phyloP scores from a whole-genome alignment of 2,888 invertebrate species.

The Candidula unifasciata region DNA sequence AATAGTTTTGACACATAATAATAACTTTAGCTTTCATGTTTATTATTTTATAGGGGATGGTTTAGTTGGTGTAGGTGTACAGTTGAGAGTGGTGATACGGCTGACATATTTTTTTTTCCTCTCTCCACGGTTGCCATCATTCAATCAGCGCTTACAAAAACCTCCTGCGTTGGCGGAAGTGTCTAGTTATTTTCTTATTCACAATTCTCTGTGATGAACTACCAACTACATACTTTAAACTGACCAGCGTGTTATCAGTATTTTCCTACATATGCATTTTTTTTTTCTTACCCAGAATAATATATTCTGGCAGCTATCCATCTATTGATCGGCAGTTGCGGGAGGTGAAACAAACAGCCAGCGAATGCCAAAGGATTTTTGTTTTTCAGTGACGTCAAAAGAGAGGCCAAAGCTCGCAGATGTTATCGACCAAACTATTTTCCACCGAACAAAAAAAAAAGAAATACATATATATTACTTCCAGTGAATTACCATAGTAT shows the following conservation, averaged over 20 bases:
- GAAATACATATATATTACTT: neutral
- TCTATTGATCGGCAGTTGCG: slow-evolving; percentile 23
- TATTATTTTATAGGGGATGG: slow-evolving; percentile 72
- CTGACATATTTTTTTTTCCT: slow-evolving; percentile 71
- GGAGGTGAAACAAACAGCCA: slow-evolving; percentile 67
- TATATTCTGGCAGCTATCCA: neutral
- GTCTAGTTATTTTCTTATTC: neutral
- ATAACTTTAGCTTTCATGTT: slow-evolving; percentile 67
- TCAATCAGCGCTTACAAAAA: slow-evolving; percentile 40
- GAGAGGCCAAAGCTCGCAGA: slow-evolving; percentile 66
- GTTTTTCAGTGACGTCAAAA: slow-evolving; percentile 74
- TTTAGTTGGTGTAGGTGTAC: slow-evolving; percentile 74
- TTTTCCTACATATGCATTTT: neutral
- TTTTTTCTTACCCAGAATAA: neutral
- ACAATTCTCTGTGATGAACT: neutral
- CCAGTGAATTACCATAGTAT: neutral
- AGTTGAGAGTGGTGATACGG: slow-evolving; percentile 71
- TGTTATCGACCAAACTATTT: slow-evolving; percentile 72
- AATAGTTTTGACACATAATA: slow-evolving; percentile 65
- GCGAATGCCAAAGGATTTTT: slow-evolving; percentile 68
- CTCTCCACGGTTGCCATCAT: slow-evolving; percentile 39
- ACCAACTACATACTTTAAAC: neutral
- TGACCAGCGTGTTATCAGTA: neutral
- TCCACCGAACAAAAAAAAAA: slow-evolving; percentile 56
- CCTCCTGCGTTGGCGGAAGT: slow-evolving; percentile 45